phyloP scores from a whole-genome alignment of 2,888 invertebrate genomes.

The Argyresthia goedartella region DNA sequence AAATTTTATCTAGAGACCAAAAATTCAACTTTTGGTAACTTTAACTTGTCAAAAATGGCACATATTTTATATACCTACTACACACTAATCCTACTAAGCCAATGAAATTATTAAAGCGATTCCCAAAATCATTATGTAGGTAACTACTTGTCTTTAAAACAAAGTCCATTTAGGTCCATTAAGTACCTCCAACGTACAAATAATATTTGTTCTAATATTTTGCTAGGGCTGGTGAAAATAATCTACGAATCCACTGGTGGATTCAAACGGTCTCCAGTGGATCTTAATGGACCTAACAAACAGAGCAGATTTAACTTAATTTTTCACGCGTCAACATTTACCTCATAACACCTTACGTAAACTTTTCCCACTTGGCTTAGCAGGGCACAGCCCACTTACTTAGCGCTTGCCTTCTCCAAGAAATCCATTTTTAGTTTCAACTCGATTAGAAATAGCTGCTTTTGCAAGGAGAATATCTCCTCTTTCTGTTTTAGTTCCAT shows the following conservation, averaged over 20 bases:
- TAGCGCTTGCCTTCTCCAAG: constrained; percentile 50
- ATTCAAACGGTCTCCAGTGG: no score
- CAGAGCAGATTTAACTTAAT: no score
- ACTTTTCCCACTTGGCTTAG: neutral
- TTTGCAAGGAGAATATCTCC: constrained; percentile 62
- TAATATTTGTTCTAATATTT: no score
- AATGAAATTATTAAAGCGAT: neutral
- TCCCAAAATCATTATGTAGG: no score
- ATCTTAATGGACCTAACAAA: no score
- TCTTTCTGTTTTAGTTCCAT: constrained; percentile 63
- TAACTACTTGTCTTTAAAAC: no score
- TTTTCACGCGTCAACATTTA: no score
- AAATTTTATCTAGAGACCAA: neutral
- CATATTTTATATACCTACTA: neutral
- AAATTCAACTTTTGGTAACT: neutral
- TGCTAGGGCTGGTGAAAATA: no score
- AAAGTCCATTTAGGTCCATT: no score
- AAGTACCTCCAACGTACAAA: no score
- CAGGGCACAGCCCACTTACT: neutral
- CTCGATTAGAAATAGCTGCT: constrained; percentile 61
- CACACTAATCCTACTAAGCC: neutral
- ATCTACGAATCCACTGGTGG: no score
- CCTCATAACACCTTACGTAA: no score
- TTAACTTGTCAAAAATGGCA: neutral
- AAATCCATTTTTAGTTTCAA: constrained; percentile 65